Conservation (phyloP, 2,797 vertebrate species). For the Muraenolepis orangiensis region DNA sequence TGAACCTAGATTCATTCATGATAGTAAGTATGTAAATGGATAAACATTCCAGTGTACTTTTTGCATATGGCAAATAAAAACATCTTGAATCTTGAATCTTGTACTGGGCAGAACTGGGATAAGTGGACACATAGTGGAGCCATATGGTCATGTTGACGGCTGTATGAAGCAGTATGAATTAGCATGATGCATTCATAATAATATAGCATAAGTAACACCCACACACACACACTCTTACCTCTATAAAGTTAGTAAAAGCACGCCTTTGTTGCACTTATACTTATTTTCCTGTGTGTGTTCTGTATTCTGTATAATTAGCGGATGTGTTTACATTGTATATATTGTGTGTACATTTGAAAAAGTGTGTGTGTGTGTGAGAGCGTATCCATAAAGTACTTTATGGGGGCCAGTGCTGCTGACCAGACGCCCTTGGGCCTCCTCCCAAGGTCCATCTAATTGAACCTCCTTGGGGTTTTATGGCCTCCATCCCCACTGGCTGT, state of each 20-base stretch:
- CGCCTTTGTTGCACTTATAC: too few species aligned
- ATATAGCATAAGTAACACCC: not conserved
- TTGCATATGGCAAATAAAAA: too few species aligned
- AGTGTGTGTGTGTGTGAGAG: constrained; percentile 18
- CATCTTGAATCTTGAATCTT: too few species aligned
- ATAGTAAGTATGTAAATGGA: not conserved
- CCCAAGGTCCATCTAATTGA: constrained; percentile 47
- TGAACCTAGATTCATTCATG: not conserved
- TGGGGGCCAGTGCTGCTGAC: constrained; percentile 50
- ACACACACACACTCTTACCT: too few species aligned
- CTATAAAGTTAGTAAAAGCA: too few species aligned
- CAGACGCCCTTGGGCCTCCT: constrained; percentile 35
- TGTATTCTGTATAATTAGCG: too few species aligned
- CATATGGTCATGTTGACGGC: not conserved
- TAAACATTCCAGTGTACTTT: too few species aligned
- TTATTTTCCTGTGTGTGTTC: too few species aligned
- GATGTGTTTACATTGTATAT: too few species aligned
- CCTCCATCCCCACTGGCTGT: constrained; percentile 16
- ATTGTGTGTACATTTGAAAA: too few species aligned
- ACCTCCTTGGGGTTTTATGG: constrained; percentile 34
- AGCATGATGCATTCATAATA: not conserved
- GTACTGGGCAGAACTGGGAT: not conserved
- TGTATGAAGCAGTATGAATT: not conserved
- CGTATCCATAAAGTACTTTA: constrained; percentile 21
- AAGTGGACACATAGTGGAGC: not conserved